These are phyloP conservation scores for Drosophila ercepeae DNA, from an alignment of 1,140 invertebrate species.

Conservation along the genomic window DNA sequence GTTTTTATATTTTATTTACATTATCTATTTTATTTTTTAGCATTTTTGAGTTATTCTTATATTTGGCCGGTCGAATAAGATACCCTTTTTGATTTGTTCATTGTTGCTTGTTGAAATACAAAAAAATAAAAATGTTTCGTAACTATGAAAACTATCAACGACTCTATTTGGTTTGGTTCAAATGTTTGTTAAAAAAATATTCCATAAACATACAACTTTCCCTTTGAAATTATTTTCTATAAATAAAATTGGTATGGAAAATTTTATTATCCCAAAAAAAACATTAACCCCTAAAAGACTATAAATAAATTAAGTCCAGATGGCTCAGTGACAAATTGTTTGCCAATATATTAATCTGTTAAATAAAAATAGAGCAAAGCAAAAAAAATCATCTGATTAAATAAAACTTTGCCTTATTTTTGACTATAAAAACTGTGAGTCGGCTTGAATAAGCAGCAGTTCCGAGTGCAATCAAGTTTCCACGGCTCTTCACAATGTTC, in stretches of 20 bases:
- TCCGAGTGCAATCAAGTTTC: background rate
- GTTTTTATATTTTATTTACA: background rate
- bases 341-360: background rate
- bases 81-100: too few species aligned
- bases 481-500: conserved; percentile 9
- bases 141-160: too few species aligned
- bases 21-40: background rate
- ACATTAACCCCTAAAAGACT: background rate
- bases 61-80: background rate
- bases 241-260: too few species aligned
- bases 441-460: background rate
- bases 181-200: too few species aligned
- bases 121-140: background rate
- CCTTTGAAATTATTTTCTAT: too few species aligned
- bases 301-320: background rate
- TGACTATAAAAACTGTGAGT: conserved; percentile 9
- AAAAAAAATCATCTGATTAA: conserved; percentile 26
- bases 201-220: too few species aligned
- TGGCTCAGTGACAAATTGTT: background rate
- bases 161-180: too few species aligned
- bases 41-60: conserved; percentile 17
- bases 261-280: background rate
- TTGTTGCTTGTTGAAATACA: too few species aligned
- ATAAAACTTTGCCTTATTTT: background rate
- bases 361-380: background rate